Base-by-base conservation (phyloP, 2,797 vertebrate genomes). In the Pristis pectinata region DNA sequence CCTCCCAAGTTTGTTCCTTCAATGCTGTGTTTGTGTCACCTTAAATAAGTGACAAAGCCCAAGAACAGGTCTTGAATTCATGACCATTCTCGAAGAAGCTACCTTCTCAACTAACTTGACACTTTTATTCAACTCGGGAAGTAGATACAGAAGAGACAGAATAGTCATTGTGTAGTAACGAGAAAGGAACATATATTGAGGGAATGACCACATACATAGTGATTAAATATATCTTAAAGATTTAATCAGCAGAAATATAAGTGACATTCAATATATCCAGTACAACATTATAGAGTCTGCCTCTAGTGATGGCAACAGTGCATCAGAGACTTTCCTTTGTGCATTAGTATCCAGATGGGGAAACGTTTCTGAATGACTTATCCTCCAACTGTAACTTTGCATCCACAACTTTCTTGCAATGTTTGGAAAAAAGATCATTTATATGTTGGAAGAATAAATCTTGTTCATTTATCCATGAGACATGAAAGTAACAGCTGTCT, bases 381-480 rank as follows among this genome's bases (percentile, higher is more conserved):
- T 22, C n/a, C 22, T 34, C 64, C 7, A 44, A 30, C 24, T 72
- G 22, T 93, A 13, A 72, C 41, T 34, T 44, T 53, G 41, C 76
- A 15, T 56, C 70, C 70, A 94, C 44, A 94, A 94, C 64, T 53
- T 94, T 76, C 67, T 56, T 94, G 59, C 24, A 17, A 17, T 49
- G 27, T 49, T 74, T 44, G 34, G 93, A 74, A 30, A 93, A 17
- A 93, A 53, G 27, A 61, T 93, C 37, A 49, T 41, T 70, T 44
- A 44, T 30, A 72, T 93, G 37, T 93, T 67, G 64, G 83, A 37
- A 70, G 64, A 93, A 74, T 76, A 72, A 49, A 93, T 67, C 70
- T 94, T 94, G 92, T 76, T 94, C 70, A 94, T 67, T 94, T 94
- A 94, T 53, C 92, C 92, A 94, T 94, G 92, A 94, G 44, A 94